phyloP scores from a whole-genome alignment of 2,797 vertebrate species.

The Phoebastria nigripes region DNA sequence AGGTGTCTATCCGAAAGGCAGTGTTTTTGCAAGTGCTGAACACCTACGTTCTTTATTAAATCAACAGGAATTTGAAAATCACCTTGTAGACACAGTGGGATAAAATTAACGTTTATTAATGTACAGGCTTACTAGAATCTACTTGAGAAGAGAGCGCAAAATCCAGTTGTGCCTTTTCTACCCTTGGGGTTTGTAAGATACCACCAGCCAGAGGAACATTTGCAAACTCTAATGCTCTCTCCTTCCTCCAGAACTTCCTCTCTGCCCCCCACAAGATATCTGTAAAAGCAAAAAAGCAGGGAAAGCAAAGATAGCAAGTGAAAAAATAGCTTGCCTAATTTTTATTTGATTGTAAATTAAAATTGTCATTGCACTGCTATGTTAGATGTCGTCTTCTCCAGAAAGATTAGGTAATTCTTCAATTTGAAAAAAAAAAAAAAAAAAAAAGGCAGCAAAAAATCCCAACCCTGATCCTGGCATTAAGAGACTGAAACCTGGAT shows the following conservation, averaged over 20 bases:
- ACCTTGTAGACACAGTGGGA: not conserved
- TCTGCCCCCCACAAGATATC: fast-evolving
- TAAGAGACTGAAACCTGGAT: not conserved
- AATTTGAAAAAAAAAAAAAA: not conserved
- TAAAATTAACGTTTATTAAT: not conserved
- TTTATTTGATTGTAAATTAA: not conserved
- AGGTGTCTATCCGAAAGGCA: not conserved
- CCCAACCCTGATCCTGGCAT: not conserved
- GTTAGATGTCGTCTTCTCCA: not conserved
- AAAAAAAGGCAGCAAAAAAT: not conserved
- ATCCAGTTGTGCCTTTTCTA: not conserved
- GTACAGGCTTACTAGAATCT: not conserved
- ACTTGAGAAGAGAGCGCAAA: not conserved
- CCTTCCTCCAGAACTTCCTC: not conserved
- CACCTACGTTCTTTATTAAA: not conserved
- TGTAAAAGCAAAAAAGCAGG: not conserved
- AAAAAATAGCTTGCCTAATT: not conserved
- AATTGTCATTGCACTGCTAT: not conserved
- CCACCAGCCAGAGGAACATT: not conserved
- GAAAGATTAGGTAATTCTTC: not conserved
- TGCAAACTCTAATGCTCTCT: not conserved
- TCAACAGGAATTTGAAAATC: constrained; percentile 2
- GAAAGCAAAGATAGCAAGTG: not conserved
- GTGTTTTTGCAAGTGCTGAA: not conserved
- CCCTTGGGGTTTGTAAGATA: not conserved